These are phyloP conservation scores for Phrynosoma platyrhinos DNA, from an alignment of 2,113 vertebrate species.

Conservation along the genomic window DNA sequence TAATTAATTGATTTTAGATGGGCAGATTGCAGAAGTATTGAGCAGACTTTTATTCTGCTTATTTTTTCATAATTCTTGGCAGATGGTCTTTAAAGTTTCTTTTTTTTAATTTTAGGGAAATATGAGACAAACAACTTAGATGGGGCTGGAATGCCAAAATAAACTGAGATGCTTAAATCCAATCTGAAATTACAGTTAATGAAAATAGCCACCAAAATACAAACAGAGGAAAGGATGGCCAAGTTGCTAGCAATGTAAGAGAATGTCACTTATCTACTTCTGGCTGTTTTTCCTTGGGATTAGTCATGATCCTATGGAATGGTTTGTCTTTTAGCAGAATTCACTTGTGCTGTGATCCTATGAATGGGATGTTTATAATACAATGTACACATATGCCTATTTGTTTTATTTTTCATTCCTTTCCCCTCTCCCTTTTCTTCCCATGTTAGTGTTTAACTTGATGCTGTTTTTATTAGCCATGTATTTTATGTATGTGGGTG, in stretches of 20 bases:
- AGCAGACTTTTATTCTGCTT: neutral
- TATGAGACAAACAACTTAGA: neutral
- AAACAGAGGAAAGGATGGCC: constrained; percentile 41
- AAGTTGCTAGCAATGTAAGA: constrained; percentile 62
- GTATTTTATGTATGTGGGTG: constrained; percentile 24
- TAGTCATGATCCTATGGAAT: constrained; percentile 65
- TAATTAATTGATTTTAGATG: neutral
- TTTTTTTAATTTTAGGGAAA: constrained; percentile 30
- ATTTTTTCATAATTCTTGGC: neutral
- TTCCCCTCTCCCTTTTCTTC: constrained; percentile 30
- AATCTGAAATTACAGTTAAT: constrained; percentile 43
- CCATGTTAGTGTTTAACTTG: constrained; percentile 37
- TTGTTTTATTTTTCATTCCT: constrained; percentile 31
- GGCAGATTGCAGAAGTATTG: neutral
- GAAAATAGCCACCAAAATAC: constrained; percentile 24
- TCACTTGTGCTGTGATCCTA: no score
- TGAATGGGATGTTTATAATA: no score
- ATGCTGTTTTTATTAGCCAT: constrained; percentile 55
- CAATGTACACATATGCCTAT: constrained; percentile 24
- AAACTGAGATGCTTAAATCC: constrained; percentile 40
- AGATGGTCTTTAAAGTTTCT: neutral
- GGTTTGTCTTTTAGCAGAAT: constrained; percentile 2
- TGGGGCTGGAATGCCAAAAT: constrained; percentile 28
- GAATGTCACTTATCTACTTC: constrained; percentile 56
- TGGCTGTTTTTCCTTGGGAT: constrained; percentile 60